Percentiles rank a stretch among this genome's conserved stretches.
phyloP scores from a whole-genome alignment of 1,140 invertebrate species.

The Chironomus striatipennis region DNA sequence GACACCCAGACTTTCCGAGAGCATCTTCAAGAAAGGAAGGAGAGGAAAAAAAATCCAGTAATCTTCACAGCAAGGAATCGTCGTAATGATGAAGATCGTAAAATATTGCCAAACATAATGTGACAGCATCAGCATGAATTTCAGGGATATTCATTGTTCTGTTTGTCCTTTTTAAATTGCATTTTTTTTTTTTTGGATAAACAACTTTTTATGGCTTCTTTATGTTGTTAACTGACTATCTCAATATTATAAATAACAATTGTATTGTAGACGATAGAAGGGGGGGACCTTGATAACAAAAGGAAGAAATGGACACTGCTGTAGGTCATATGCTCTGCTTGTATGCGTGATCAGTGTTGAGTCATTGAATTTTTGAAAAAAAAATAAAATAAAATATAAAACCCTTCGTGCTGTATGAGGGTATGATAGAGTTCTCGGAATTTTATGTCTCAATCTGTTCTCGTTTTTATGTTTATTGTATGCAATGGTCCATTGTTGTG shows the following conservation, averaged over 20 bases:
- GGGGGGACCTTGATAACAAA: neutral
- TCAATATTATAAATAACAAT: too few species aligned
- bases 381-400: too few species aligned
- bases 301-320: constrained; percentile 19
- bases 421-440: constrained; percentile 21
- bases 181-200: constrained; percentile 9
- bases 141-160: neutral
- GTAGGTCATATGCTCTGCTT: neutral
- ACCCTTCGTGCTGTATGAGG: neutral
- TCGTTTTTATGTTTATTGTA: too few species aligned
- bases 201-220: constrained; percentile 13
- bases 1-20: neutral
- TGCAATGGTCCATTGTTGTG: too few species aligned
- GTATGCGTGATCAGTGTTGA: too few species aligned
- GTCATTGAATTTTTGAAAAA: too few species aligned
- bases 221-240: neutral
- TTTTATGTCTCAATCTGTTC: constrained; percentile 20
- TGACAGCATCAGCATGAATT: constrained; percentile 12
- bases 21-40: neutral
- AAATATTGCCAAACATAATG: constrained; percentile 14
- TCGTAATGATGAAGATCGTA: neutral
- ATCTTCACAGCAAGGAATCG: constrained; percentile 1
- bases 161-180: constrained; percentile 9
- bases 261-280: neutral
- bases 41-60: neutral